These are phyloP conservation scores for Melanotaenia duboulayi DNA, from an alignment of 2,113 vertebrate genomes.

Conservation along the genomic window DNA sequence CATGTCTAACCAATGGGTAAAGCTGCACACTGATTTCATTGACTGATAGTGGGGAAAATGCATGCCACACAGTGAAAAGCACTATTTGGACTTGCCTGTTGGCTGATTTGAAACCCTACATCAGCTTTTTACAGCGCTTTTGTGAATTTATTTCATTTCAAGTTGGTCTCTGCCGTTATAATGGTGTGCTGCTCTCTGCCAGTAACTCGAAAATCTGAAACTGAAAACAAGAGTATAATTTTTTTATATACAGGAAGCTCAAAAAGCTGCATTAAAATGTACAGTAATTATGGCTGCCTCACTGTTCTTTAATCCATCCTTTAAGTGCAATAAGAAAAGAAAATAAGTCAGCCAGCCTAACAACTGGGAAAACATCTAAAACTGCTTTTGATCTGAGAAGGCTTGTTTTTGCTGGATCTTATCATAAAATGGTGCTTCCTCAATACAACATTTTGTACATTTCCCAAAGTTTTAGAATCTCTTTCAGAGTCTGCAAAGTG, in stretches of 20 bases:
- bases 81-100: conserved; percentile 10
- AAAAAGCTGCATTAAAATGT: neutral
- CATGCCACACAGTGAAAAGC: conserved; percentile 1
- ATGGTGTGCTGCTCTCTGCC: neutral
- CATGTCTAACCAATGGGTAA: conserved; percentile 1
- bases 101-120: neutral
- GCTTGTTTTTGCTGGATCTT: conserved; percentile 1
- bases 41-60: conserved; percentile 9
- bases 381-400: neutral
- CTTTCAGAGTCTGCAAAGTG: no score
- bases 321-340: neutral
- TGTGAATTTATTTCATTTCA: conserved; percentile 11
- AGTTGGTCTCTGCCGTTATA: conserved; percentile 10
- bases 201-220: neutral
- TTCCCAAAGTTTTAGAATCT: no score
- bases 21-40: conserved; percentile 33
- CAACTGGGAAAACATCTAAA: neutral
- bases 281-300: neutral
- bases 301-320: neutral
- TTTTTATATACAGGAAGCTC: no score
- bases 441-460: neutral
- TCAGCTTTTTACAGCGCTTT: neutral
- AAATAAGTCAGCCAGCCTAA: neutral
- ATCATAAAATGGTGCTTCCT: neutral
- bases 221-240: neutral